Conservation (phyloP, 23 tunicate genomes). For the Trididemnum clinides region DNA sequence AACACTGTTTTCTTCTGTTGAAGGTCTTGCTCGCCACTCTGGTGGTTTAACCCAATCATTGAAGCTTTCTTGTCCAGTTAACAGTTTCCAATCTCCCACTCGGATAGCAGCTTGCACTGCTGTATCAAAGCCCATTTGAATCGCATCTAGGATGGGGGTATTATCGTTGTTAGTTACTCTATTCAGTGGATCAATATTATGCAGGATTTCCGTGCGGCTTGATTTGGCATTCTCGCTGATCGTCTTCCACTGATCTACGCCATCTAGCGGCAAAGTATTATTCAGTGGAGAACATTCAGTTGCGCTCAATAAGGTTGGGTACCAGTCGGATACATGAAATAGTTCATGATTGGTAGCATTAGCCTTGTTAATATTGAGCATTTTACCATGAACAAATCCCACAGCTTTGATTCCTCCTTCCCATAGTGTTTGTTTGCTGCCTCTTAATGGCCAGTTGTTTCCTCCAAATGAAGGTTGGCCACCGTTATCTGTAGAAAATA, state of each 20-base stretch:
- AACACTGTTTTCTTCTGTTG: not conserved
- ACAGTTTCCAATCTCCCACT: slow-evolving; percentile 76
- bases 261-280: slow-evolving; percentile 37
- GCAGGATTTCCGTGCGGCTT: slow-evolving; percentile 45
- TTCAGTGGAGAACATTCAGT: slow-evolving; percentile 1
- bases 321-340: slow-evolving; percentile 58
- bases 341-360: slow-evolving; percentile 12
- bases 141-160: not conserved
- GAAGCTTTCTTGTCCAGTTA: slow-evolving; percentile 86
- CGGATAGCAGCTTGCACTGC: slow-evolving; percentile 64
- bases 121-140: slow-evolving; percentile 48
- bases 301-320: slow-evolving; percentile 40
- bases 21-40: not conserved
- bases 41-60: slow-evolving; percentile 75
- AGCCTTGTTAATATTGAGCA: slow-evolving; percentile 13
- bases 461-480: slow-evolving; percentile 60
- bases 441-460: slow-evolving; percentile 58
- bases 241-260: slow-evolving; percentile 52
- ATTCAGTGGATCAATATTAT: slow-evolving; percentile 50
- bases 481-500: slow-evolving; percentile 67
- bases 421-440: slow-evolving; percentile 61
- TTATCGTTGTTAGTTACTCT: not conserved
- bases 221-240: not conserved
- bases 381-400: slow-evolving; percentile 45
- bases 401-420: slow-evolving; percentile 67